A percentile compares a stretch with the other conserved stretches of the same genome.
These are phyloP conservation scores for Andinoacara biseriatus DNA, from an alignment of 2,113 vertebrate species.

Conservation along the genomic window DNA sequence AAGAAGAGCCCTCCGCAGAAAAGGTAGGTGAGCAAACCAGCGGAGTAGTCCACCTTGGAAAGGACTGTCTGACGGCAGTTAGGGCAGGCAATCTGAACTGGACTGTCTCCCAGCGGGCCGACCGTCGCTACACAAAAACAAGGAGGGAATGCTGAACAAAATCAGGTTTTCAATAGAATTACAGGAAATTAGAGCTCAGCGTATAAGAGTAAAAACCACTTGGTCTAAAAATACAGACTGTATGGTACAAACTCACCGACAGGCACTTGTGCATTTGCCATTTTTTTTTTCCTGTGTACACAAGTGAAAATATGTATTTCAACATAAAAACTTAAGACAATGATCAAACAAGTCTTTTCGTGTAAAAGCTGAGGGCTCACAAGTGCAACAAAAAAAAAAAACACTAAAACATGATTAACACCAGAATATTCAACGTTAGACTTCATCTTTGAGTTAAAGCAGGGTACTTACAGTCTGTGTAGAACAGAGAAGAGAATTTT, in stretches of 20 bases:
- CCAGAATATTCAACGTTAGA: not conserved
- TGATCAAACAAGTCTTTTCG: not conserved
- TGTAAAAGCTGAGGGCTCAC: not conserved
- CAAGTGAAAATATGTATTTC: not conserved
- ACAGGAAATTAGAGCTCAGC: not conserved
- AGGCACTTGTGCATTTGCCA: slow-evolving; percentile 43
- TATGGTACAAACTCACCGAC: slow-evolving; percentile 57
- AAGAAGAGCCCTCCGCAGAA: slow-evolving; percentile 86
- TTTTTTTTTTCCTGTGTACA: slow-evolving; percentile 28
- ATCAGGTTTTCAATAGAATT: not conserved
- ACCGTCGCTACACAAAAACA: slow-evolving; percentile 61
- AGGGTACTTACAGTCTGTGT: slow-evolving; percentile 45
- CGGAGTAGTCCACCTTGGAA: slow-evolving; percentile 75
- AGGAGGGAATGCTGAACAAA: not conserved
- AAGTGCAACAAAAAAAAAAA: not conserved
- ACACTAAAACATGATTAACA: not conserved
- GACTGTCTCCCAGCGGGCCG: slow-evolving; percentile 77
- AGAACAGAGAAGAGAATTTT: not conserved
- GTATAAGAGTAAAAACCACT: not conserved
- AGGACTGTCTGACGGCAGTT: slow-evolving; percentile 82
- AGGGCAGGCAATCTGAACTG: slow-evolving; percentile 84
- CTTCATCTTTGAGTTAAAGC: not conserved
- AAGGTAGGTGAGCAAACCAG: slow-evolving; percentile 87
- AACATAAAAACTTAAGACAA: not conserved
- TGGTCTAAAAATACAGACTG: not conserved